These are phyloP conservation scores for Aphelocoma californica DNA, from an alignment of 2,797 vertebrate species.

Conservation along the genomic window DNA sequence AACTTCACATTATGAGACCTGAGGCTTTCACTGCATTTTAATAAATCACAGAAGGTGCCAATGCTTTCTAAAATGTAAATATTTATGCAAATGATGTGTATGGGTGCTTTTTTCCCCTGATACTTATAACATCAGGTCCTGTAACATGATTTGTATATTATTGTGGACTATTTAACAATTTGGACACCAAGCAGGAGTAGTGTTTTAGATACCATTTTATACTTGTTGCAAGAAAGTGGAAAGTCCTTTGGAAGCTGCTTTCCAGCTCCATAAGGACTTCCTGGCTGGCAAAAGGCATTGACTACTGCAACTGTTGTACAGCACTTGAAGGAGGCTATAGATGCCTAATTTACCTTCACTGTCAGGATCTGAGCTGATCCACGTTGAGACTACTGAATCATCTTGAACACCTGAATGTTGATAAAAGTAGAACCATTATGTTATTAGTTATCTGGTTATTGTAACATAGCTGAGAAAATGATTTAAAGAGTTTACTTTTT, in stretches of 20 bases:
- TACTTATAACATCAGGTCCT: constrained; percentile 17
- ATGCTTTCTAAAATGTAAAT: constrained; percentile 54
- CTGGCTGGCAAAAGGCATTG: not conserved
- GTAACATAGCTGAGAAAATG: constrained; percentile 24
- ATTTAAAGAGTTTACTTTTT: constrained; percentile 33
- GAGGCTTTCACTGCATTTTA: constrained; percentile 49
- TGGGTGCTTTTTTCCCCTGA: not conserved
- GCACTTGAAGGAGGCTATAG: constrained; percentile 62
- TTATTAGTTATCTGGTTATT: not conserved
- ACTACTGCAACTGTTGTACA: constrained; percentile 52
- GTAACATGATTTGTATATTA: constrained; percentile 46
- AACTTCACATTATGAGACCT: constrained; percentile 46
- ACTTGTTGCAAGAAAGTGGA: constrained; percentile 16
- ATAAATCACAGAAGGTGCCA: constrained; percentile 55
- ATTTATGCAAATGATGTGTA: not conserved
- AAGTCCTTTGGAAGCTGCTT: constrained; percentile 27
- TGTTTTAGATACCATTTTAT: constrained; percentile 32
- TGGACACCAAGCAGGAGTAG: constrained; percentile 11
- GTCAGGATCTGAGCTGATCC: constrained; percentile 32
- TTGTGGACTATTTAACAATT: not conserved
- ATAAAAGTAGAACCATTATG: not conserved
- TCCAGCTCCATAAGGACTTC: not conserved
- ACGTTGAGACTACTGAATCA: constrained; percentile 72
- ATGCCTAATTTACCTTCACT: not conserved
- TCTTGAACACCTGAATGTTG: constrained; percentile 28